Conservation (phyloP, 2,888 invertebrate species). For the Drosophila bunnanda region DNA sequence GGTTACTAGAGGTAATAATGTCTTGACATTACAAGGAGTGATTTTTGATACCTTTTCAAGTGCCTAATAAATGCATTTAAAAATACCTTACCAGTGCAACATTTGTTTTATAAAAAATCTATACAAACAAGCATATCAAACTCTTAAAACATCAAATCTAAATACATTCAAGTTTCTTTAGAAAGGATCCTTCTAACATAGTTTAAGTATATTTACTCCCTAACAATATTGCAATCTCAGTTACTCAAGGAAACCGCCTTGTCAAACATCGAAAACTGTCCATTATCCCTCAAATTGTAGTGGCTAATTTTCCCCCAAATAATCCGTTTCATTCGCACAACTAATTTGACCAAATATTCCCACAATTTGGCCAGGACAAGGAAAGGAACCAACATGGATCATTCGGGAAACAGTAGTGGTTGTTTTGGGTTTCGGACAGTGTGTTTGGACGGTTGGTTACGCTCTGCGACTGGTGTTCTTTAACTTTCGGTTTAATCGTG, state of each 20-base stretch:
- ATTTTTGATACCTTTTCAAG: not conserved
- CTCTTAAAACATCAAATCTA: not conserved
- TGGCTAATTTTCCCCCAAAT: slow-evolving; percentile 6
- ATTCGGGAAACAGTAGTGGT: slow-evolving; percentile 26
- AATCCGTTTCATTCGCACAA: slow-evolving; percentile 17
- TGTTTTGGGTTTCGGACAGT: slow-evolving; percentile 14
- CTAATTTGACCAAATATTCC: slow-evolving; percentile 27
- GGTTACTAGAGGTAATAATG: not conserved
- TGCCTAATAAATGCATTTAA: not conserved
- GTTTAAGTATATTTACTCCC: not conserved
- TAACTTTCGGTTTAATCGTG: slow-evolving; percentile 54
- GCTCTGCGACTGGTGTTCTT: slow-evolving; percentile 32
- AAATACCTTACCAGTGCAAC: not conserved
- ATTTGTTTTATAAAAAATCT: not conserved
- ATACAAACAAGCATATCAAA: not conserved
- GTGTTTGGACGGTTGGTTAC: slow-evolving; percentile 12
- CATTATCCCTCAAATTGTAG: slow-evolving; percentile 1
- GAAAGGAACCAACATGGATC: not conserved
- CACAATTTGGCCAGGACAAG: slow-evolving; percentile 14
- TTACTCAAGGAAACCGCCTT: not conserved
- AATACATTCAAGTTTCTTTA: not conserved
- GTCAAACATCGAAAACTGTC: not conserved
- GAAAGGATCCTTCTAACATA: too few species aligned
- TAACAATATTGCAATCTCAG: not conserved
- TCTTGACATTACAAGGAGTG: not conserved